phyloP scores from a whole-genome alignment of 2,888 invertebrate genomes.

The Baccha elongata region DNA sequence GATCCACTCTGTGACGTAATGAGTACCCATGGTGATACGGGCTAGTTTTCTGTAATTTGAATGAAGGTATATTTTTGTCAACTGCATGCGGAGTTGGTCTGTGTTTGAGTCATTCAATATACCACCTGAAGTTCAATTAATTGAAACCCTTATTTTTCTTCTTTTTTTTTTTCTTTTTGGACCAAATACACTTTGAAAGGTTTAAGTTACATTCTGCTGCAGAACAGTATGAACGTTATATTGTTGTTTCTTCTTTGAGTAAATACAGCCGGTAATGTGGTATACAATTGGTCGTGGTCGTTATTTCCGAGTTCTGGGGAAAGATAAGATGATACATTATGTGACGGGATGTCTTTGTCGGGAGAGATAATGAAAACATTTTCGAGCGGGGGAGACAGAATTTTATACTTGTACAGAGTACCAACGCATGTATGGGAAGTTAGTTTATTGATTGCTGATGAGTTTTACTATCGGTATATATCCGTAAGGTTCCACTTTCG shows the following conservation, averaged over 20 bases:
- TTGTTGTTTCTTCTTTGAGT: constrained; percentile 48
- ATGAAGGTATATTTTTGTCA: constrained; percentile 53
- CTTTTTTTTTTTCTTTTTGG: constrained; percentile 22
- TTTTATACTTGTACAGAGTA: not conserved
- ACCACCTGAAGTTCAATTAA: constrained; percentile 73
- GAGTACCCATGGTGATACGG: constrained; percentile 54
- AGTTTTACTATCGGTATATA: not conserved
- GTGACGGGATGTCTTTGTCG: constrained; percentile 31
- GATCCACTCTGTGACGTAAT: constrained; percentile 61
- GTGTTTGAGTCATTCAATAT: constrained; percentile 57
- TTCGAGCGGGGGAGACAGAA: constrained; percentile 30
- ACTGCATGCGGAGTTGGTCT: constrained; percentile 42
- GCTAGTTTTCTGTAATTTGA: constrained; percentile 61
- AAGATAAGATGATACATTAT: constrained; percentile 60
- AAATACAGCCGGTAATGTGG: constrained; percentile 63
- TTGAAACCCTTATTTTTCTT: constrained; percentile 65
- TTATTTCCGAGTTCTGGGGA: constrained; percentile 59
- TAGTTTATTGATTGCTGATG: constrained; percentile 23
- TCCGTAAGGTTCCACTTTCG: constrained; percentile 10
- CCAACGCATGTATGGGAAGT: constrained; percentile 40
- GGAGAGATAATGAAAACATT: constrained; percentile 34
- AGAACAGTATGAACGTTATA: constrained; percentile 33
- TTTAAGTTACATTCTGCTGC: constrained; percentile 58
- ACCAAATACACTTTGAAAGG: constrained; percentile 52
- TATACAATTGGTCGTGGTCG: constrained; percentile 36